Evolutionary conservation across 2,797 vertebrate genomes (phyloP).

Genomic region (Peromyscus melanophrys): DNA sequence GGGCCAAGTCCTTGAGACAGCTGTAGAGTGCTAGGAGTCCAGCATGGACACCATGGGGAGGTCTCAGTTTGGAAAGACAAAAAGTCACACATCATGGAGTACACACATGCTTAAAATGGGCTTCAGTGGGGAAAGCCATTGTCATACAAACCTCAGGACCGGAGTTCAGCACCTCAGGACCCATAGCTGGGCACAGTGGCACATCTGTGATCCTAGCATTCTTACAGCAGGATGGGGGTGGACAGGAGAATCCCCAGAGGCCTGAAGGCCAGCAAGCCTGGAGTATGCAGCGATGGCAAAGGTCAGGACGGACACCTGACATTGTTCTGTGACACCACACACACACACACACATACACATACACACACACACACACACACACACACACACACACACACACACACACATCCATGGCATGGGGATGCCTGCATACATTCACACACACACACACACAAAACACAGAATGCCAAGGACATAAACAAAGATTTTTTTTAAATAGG

Average conservation of each 20-base stretch:
- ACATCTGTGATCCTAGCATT: background rate
- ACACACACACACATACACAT: background rate
- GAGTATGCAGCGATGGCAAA: background rate
- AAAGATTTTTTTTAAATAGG: background rate
- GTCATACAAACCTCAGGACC: background rate
- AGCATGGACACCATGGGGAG: background rate
- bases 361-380: too few relatives aligned
- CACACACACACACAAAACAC: background rate
- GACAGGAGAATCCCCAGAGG: background rate
- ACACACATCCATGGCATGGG: too few relatives aligned
- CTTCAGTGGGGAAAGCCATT: too few relatives aligned
- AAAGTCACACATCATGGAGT: fast-evolving
- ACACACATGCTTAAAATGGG: background rate
- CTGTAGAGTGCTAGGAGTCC: background rate
- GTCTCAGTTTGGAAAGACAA: background rate
- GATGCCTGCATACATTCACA: too few relatives aligned
- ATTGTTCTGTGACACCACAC: background rate
- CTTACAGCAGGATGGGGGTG: background rate
- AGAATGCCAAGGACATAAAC: too few relatives aligned
- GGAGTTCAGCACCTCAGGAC: background rate
- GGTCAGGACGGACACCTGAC: too few relatives aligned
- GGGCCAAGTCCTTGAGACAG: background rate
- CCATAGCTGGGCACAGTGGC: too few relatives aligned
- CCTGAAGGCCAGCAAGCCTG: background rate
- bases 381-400: background rate